phyloP scores from a whole-genome alignment of 2,113 vertebrate species.

The Indicator indicator region DNA sequence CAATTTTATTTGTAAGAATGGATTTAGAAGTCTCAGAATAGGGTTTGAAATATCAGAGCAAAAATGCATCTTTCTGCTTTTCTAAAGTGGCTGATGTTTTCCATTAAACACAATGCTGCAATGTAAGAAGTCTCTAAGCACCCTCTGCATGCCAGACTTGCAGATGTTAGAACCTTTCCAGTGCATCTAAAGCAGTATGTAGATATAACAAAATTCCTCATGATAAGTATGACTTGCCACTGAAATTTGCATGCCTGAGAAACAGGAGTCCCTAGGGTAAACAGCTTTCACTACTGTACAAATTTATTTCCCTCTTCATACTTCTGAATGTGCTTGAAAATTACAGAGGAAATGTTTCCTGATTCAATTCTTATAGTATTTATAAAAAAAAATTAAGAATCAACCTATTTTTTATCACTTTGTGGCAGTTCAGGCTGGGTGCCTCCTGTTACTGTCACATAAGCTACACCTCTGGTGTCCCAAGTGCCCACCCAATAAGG shows the following conservation, averaged over 20 bases:
- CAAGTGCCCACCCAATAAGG: too few species aligned
- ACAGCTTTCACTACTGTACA: neutral
- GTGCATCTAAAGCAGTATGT: neutral
- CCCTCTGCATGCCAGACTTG: neutral
- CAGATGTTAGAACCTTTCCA: neutral
- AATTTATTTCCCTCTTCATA: neutral
- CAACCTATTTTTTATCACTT: neutral
- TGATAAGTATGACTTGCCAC: neutral
- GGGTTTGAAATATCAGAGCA: too few species aligned
- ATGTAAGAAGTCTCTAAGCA: neutral
- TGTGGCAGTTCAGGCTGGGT: too few species aligned
- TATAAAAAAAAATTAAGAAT: neutral
- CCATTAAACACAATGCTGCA: neutral
- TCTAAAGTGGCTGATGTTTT: too few species aligned
- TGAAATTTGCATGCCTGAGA: neutral
- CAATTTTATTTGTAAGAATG: too few species aligned
- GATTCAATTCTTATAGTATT: neutral
- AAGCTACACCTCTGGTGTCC: too few species aligned
- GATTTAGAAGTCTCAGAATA: too few species aligned
- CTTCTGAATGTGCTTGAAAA: neutral
- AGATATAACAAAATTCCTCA: neutral
- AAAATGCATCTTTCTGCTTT: too few species aligned
- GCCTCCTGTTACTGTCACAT: too few species aligned
- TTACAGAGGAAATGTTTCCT: neutral
- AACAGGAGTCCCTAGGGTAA: neutral